Evolutionary conservation across 2,888 invertebrate species (phyloP).

Genomic region (Pheosia tremula): DNA sequence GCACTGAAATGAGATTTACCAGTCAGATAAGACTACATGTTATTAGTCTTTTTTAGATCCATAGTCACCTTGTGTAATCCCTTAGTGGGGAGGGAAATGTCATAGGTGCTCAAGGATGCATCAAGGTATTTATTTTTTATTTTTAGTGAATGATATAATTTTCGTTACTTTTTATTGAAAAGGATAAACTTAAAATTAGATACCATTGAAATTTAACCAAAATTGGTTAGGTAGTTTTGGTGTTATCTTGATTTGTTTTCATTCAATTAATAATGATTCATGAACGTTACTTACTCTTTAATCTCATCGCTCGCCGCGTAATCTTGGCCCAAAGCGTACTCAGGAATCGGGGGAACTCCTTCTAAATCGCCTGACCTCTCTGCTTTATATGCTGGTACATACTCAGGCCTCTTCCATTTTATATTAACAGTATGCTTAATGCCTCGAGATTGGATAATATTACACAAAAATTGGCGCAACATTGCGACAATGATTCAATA

Average conservation of each 20-base stretch:
- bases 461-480: slow-evolving; percentile 63
- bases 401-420: slow-evolving; percentile 90
- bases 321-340: slow-evolving; percentile 74
- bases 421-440: slow-evolving; percentile 89
- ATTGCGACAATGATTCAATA: slow-evolving; percentile 41
- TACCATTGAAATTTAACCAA: no score
- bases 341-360: slow-evolving; percentile 81
- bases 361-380: slow-evolving; percentile 89
- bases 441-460: slow-evolving; percentile 74
- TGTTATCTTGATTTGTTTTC: no score
- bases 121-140: no score
- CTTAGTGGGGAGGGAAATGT: no score
- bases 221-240: no score
- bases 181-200: no score
- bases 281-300: slow-evolving; percentile 82
- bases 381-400: slow-evolving; percentile 86
- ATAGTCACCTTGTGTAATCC: no score
- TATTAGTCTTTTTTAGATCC: no score
- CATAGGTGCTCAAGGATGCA: no score
- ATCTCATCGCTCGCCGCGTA: slow-evolving; percentile 88
- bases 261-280: not conserved
- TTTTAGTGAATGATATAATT: no score
- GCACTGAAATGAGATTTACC: slow-evolving; percentile 78
- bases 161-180: no score
- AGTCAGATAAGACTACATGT: no score